These are phyloP conservation scores for Zoanthus sansibaricus DNA, from an alignment of 92 coral and sea anemone species.

Conservation along the genomic window DNA sequence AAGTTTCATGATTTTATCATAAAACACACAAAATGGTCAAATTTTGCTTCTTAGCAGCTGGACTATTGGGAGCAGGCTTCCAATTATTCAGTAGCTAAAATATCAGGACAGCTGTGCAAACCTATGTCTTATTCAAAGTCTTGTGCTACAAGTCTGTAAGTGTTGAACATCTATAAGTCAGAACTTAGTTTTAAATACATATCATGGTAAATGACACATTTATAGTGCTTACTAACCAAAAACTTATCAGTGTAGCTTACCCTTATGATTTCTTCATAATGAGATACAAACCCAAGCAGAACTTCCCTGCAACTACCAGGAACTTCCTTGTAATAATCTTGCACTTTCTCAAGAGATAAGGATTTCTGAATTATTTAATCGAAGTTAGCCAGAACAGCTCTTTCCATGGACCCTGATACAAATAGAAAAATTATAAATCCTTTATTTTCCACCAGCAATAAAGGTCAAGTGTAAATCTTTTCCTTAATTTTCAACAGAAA, in stretches of 20 bases:
- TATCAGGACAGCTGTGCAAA: too few species aligned
- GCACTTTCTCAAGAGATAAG: conserved; percentile 42
- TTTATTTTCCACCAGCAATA: not conserved
- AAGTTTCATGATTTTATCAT: too few species aligned
- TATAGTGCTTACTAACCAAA: too few species aligned
- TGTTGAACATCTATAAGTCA: too few species aligned
- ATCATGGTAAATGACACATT: too few species aligned
- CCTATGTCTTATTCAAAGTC: too few species aligned
- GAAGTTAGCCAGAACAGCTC: conserved; percentile 39
- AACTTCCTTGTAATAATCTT: conserved; percentile 29
- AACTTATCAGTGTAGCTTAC: conserved; percentile 18
- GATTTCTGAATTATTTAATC: conserved; percentile 6
- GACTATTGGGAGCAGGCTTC: too few species aligned
- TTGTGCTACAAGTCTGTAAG: too few species aligned
- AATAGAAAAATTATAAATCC: not conserved
- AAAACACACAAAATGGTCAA: too few species aligned
- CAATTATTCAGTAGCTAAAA: too few species aligned
- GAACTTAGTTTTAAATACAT: too few species aligned
- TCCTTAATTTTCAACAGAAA: not conserved
- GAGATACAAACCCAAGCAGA: conserved; percentile 45
- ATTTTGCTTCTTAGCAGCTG: too few species aligned
- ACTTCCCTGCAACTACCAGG: conserved; percentile 30
- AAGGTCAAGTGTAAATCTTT: not conserved
- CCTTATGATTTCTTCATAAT: conserved; percentile 52
- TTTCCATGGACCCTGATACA: conserved; percentile 39